phyloP scores from a whole-genome alignment of 1,140 invertebrate genomes.

The Rhopalosiphum padi region DNA sequence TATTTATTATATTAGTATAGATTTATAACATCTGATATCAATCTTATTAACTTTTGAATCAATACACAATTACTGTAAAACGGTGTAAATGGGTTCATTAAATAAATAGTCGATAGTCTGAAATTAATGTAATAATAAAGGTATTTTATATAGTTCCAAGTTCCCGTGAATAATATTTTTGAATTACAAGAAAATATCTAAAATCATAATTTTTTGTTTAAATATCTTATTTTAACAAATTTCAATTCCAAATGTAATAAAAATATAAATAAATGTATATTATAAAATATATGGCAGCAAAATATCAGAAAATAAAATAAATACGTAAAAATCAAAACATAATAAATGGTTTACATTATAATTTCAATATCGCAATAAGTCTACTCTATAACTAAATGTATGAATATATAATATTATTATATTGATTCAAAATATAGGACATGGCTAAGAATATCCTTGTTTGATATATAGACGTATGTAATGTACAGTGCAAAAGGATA shows the following conservation, averaged over 20 bases:
- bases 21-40: too few species aligned
- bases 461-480: constrained; percentile 23
- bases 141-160: too few species aligned
- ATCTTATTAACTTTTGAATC: too few species aligned
- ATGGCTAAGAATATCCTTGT: neutral
- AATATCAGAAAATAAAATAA: neutral
- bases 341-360: neutral
- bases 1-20: too few species aligned
- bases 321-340: neutral
- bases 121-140: too few species aligned
- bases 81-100: too few species aligned
- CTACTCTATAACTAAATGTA: neutral
- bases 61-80: too few species aligned
- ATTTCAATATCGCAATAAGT: neutral
- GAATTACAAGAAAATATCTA: too few species aligned
- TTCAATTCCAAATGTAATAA: neutral
- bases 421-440: constrained; percentile 41
- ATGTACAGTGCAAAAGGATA: constrained; percentile 28
- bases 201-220: too few species aligned
- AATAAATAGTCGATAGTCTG: too few species aligned
- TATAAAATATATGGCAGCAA: neutral
- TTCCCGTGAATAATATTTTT: too few species aligned
- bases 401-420: constrained; percentile 9
- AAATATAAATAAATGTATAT: neutral
- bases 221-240: too few species aligned